Base-by-base conservation (phyloP, 2,888 invertebrate species). In the Nemotelus pantherinus region DNA sequence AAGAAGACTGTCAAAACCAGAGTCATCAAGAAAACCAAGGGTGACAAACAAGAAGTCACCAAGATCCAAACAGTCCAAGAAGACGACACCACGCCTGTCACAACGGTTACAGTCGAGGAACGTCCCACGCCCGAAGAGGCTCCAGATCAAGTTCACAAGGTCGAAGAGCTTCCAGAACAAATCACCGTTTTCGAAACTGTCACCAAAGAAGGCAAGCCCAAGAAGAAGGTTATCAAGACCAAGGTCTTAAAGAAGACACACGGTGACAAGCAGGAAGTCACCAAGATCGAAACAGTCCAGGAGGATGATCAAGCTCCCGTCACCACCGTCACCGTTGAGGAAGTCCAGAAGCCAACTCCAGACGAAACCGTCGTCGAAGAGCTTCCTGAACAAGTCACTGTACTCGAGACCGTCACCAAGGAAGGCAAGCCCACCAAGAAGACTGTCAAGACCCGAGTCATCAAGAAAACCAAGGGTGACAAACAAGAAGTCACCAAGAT, bases 161-260 rank as follows among this genome's bases (percentile, higher is more conserved):
- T 81, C 6, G 43, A 79, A 55, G 79, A 81, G 79, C 57, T 80
- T 68, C 86, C 87, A 1, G 87, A 88, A 82, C 82, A 86, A 77
- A 84, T 88, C 2, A 84, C 85, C 76, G 82, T 88, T 1, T 85
- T 87, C 1, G 88, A 89, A 53, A 77, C 88, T 1, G 45, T 80
- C 3, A 88, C 88, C 0, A 81, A 82, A 44, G 84, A 84, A 77
- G 86, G 85, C n/a, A 83, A 82, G 67, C 85, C 87, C 0, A 86
- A 84, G 72, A 79, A 79, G 50, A 80, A 77, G 65, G 81, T 83
- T 7, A 82, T 83, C 41, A 85, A 84, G 75, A 85, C 83, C 65
- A 82, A 85, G n/a, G 83, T 83, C n/a, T 83, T 85, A 67, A 85
- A 83, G 78, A 86, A 85, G 82, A 83, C 82, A 2, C 84, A 84